Evolutionary conservation across 2,113 vertebrate species (phyloP).

Genomic region (Cricetomys ansorgei): DNA sequence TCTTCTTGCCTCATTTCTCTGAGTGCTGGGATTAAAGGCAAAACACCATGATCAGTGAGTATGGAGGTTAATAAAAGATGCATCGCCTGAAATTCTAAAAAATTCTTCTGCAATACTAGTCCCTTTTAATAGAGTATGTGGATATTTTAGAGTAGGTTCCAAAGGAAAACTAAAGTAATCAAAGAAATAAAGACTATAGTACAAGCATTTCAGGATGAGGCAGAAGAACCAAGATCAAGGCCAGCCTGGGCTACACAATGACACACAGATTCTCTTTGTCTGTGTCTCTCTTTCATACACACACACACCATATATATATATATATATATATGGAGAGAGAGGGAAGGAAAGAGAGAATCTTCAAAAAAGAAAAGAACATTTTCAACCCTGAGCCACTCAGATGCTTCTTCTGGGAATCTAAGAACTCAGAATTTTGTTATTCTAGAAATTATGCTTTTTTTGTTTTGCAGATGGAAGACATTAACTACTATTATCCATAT

Average conservation of each 20-base stretch:
- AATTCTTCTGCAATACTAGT: neutral
- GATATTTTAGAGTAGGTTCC: neutral
- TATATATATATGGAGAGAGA: neutral
- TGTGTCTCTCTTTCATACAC: no score
- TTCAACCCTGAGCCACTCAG: conserved; percentile 21
- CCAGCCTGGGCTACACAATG: neutral
- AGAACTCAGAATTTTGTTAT: neutral
- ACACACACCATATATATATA: neutral
- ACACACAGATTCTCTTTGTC: neutral
- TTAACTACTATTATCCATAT: neutral
- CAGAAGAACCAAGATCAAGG: neutral
- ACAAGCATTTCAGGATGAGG: neutral
- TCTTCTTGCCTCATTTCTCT: neutral
- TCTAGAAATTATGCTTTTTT: conserved; percentile 35
- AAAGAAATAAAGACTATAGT: neutral
- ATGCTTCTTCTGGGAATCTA: neutral
- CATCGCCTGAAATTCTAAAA: neutral
- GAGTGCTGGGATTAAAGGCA: neutral
- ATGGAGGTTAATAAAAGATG: conserved; percentile 15
- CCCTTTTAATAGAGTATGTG: neutral
- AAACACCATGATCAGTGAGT: neutral
- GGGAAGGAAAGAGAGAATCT: neutral
- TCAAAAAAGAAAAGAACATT: neutral
- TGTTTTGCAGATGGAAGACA: conserved; percentile 11
- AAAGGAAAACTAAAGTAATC: neutral